These are phyloP conservation scores for Elachura formosa DNA, from an alignment of 2,113 vertebrate genomes.

Conservation along the genomic window DNA sequence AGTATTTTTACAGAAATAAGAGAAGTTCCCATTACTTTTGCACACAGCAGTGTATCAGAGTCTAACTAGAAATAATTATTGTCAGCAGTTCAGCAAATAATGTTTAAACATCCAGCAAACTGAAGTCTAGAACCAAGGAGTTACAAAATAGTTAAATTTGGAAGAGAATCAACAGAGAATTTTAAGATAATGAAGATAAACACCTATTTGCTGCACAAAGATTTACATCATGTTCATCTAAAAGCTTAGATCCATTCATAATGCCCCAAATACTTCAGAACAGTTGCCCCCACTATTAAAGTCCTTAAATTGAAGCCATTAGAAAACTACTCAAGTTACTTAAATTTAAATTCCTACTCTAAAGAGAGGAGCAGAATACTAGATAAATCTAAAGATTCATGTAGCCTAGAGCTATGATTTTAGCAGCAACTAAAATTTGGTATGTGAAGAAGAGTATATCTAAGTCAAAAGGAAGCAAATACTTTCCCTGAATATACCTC, in stretches of 20 bases:
- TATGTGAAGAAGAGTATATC: background rate
- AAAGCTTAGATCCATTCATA: background rate
- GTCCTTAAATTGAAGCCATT: background rate
- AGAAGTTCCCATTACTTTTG: background rate
- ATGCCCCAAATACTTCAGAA: background rate
- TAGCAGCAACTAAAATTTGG: background rate
- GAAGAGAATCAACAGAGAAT: background rate
- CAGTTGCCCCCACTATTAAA: background rate
- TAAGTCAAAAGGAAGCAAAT: background rate
- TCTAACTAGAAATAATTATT: background rate
- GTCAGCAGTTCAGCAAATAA: background rate
- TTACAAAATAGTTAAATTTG: background rate
- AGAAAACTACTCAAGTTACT: background rate
- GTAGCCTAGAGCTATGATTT: background rate
- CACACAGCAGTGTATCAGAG: background rate
- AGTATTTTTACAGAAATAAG: background rate
- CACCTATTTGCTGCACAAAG: background rate
- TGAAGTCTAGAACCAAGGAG: background rate
- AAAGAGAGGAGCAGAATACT: background rate
- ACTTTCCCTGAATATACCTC: background rate
- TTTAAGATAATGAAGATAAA: fast-evolving
- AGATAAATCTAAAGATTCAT: background rate
- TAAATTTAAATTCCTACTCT: background rate
- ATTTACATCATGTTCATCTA: background rate
- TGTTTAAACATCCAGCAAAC: background rate